Conservation (phyloP, 2,113 vertebrate genomes). For the Benthochromis sp. region DNA sequence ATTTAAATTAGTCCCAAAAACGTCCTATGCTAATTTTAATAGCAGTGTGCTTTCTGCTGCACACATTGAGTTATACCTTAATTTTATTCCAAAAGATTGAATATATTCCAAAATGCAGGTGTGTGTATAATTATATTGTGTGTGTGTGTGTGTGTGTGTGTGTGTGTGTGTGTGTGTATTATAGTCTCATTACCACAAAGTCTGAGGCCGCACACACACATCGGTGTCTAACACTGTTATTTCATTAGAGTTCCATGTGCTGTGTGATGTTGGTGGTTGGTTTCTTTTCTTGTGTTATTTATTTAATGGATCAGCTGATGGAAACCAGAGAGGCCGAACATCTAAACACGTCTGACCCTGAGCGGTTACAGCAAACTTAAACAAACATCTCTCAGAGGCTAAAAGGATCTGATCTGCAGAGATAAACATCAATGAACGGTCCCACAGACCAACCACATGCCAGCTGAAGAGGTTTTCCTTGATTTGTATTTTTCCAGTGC, state of each 20-base stretch:
- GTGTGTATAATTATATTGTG: neutral
- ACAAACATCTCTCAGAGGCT: neutral
- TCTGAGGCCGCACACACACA: neutral
- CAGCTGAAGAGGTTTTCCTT: neutral
- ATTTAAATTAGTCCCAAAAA: neutral
- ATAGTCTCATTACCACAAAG: neutral
- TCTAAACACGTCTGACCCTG: neutral
- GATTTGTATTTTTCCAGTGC: neutral
- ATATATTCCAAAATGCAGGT: neutral
- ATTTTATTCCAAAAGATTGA: neutral
- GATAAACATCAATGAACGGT: neutral
- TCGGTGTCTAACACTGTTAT: neutral
- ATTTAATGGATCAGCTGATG: slow-evolving; percentile 29
- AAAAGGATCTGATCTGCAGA: neutral
- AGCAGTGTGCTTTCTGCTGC: neutral
- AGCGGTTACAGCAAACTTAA: neutral
- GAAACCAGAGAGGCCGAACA: slow-evolving; percentile 9
- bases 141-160: neutral
- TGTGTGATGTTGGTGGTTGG: neutral
- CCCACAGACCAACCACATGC: neutral
- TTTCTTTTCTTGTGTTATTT: neutral
- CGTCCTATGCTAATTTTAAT: neutral
- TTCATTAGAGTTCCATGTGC: slow-evolving; percentile 16
- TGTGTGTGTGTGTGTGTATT: neutral
- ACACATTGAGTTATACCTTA: neutral